phyloP scores from a whole-genome alignment of 2,113 vertebrate genomes.

The Phyllostomus discolor region DNA sequence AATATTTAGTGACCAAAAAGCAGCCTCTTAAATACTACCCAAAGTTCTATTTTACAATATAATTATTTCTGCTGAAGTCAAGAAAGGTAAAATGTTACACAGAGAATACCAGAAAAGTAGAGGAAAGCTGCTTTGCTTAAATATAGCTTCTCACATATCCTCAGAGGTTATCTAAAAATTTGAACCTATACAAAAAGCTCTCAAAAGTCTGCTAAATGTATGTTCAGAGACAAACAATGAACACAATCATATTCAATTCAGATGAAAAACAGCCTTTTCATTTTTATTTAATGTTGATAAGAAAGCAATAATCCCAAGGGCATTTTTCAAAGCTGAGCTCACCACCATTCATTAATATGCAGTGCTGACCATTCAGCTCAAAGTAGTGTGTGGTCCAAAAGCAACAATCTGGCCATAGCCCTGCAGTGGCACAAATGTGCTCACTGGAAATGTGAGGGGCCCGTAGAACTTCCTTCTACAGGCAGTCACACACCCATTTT shows the following conservation, averaged over 20 bases:
- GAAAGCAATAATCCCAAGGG: background rate
- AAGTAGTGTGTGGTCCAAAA: background rate
- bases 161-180: background rate
- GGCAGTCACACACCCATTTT: background rate
- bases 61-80: background rate
- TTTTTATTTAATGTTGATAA: conserved; percentile 7
- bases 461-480: background rate
- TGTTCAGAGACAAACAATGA: background rate
- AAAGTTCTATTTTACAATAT: background rate
- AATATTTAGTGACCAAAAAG: background rate
- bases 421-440: background rate
- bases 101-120: background rate
- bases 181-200: background rate
- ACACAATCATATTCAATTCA: background rate
- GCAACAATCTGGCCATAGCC: background rate
- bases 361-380: background rate
- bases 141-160: background rate
- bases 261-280: background rate
- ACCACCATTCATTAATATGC: background rate
- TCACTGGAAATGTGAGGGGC: background rate
- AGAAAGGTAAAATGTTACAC: background rate
- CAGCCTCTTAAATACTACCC: background rate
- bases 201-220: conserved; percentile 26
- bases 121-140: background rate
- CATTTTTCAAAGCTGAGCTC: background rate